These are phyloP conservation scores for human DNA, from an alignment of 2,113 vertebrate species.

Conservation along the genomic window GRCh38 chr19:32012001-32012500, in stretches of 20 bases:
- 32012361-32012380: neutral
- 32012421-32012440: neutral
- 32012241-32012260: neutral
- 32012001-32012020: conserved; percentile 81
- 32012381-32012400: no score
- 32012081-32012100: conserved; percentile 85
- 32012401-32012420: fast-evolving
- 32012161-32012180: conserved; percentile 38
- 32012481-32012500: neutral
- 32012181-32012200: neutral
- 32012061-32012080: conserved; percentile 88
- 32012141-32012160: conserved; percentile 66
- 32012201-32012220: conserved; percentile 27
- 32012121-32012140: conserved; percentile 81
- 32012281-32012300: neutral
- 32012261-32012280: neutral
- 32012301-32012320: neutral
- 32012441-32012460: neutral
- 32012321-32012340: fast-evolving
- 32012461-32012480: neutral
- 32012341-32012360: neutral
- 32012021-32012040: conserved; percentile 79
- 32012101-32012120: conserved; percentile 88
- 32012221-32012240: neutral
- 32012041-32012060: conserved; percentile 85